Evolutionary conservation across 2,797 vertebrate species (phyloP).

Genomic region (Menidia menidia): DNA sequence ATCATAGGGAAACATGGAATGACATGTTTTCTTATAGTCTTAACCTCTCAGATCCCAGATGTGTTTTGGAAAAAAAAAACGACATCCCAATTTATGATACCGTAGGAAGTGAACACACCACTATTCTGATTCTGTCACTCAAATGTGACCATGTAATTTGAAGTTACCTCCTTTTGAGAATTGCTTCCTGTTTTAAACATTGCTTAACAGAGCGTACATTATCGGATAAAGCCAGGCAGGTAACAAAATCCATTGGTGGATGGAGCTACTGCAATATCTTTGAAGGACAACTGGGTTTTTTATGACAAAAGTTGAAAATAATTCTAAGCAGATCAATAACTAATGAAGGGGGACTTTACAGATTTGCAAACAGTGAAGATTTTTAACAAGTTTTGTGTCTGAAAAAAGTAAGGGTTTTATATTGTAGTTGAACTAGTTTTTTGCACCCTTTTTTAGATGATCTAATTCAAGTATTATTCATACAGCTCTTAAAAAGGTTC

Average conservation of each 20-base stretch:
- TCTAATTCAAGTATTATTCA: constrained; percentile 65
- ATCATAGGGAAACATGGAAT: too few relatives aligned
- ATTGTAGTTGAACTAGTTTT: constrained; percentile 39
- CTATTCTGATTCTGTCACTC: background rate
- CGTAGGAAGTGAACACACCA: background rate
- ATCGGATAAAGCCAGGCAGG: background rate
- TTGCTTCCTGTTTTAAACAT: background rate
- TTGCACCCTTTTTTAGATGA: constrained; percentile 47
- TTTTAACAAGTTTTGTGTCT: constrained; percentile 27
- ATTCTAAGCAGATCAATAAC: background rate
- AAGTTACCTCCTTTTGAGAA: background rate
- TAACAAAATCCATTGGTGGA: background rate
- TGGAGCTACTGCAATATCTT: background rate
- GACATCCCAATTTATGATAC: background rate
- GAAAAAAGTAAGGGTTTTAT: constrained; percentile 5
- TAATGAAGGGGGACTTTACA: background rate
- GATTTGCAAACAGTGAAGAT: constrained; percentile 43
- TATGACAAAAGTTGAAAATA: background rate
- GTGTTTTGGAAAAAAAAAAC: too few relatives aligned
- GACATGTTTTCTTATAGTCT: too few relatives aligned
- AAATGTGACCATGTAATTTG: background rate
- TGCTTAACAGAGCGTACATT: background rate
- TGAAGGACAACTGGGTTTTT: background rate
- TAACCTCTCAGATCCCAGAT: too few relatives aligned
- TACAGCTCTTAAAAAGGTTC: constrained; percentile 63